Percentiles rank a stretch among this genome's conserved stretches.
Evolutionary conservation across 2,888 invertebrate species (phyloP).

Genomic region (Buathra laborator): DNA sequence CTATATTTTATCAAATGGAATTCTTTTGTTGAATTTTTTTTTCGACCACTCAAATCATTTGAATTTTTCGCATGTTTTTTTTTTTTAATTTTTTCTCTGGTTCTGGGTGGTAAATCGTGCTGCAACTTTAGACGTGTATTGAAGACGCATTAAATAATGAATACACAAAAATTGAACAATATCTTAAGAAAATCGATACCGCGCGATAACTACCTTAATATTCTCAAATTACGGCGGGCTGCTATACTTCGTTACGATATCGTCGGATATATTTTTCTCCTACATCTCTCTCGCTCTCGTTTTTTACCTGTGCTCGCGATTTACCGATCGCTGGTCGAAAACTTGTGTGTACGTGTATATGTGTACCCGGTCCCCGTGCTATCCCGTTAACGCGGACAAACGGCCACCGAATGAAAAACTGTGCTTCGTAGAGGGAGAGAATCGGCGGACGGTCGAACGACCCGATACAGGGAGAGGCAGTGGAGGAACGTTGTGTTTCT

Average conservation of each 20-base stretch:
- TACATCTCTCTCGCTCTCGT: neutral
- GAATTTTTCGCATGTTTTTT: too few species aligned
- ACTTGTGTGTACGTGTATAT: constrained; percentile 22
- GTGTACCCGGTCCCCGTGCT: constrained; percentile 27
- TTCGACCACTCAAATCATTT: too few species aligned
- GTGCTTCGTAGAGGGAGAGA: constrained; percentile 1
- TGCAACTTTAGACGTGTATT: too few species aligned
- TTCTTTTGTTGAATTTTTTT: neutral
- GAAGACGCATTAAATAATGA: too few species aligned
- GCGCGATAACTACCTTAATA: too few species aligned
- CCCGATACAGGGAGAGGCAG: neutral
- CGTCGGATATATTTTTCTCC: constrained; percentile 30
- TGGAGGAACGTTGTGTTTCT: constrained; percentile 41
- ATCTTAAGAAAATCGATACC: too few species aligned
- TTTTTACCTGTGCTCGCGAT: constrained; percentile 45
- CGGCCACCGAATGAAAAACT: constrained; percentile 69
- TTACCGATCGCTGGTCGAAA: constrained; percentile 54
- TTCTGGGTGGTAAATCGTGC: too few species aligned
- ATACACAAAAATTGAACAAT: too few species aligned
- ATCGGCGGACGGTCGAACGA: neutral
- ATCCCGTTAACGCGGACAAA: constrained; percentile 74
- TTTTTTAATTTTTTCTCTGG: too few species aligned
- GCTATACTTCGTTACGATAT: neutral
- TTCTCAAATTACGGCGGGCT: neutral
- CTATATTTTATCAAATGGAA: neutral